Evolutionary conservation across 2,113 vertebrate species (phyloP), one percentile per base, ranked within the genome.

Genomic region (Willisornis vidua): DNA sequence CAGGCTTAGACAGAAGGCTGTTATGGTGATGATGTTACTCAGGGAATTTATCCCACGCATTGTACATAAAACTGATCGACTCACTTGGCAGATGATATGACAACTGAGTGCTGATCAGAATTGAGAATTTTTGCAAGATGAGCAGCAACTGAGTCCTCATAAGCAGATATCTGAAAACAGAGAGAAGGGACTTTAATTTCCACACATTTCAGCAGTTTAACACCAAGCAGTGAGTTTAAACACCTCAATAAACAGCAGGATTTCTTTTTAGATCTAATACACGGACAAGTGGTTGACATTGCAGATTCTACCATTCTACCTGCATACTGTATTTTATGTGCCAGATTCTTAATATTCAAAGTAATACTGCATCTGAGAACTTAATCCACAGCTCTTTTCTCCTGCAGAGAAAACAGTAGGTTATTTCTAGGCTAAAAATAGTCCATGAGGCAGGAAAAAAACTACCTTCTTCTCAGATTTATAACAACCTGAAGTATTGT

Each of bases 101-200:
- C 98, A 96, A 99, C 99, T 4, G 99, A 98, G 92, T 99, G 98
- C 96, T 99, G 99, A 97, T 99, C 99, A 31, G 99, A 99, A 98
- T 99, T 99, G 66, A 99, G 98, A 97, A 99, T 99, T 98, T 99
- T 99, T 84, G 99, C 98, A 96, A 99, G 98, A 96, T 99, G 99
- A 97, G 98, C 96, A 90, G 99, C 99, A 37, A 99, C 98, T 10
- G 99, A 99, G 96, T 99, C 98, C 95, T 99, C 99, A 88, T 99
- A 99, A 81, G 98, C 97, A 76, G 99, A 98, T 96, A 99, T 99
- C 98, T 99, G 98, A 96, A 99, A 98, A 85, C 16, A 72, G 73
- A 95, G 29, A 63, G 76, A 62, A 45, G 45, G 57, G 0, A 46
- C 51, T 94, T 75, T 18, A 52, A 84, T 74, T 93, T 45, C 63